Conservation (phyloP, 2,888 invertebrate genomes). For the Melanophora roralis region DNA sequence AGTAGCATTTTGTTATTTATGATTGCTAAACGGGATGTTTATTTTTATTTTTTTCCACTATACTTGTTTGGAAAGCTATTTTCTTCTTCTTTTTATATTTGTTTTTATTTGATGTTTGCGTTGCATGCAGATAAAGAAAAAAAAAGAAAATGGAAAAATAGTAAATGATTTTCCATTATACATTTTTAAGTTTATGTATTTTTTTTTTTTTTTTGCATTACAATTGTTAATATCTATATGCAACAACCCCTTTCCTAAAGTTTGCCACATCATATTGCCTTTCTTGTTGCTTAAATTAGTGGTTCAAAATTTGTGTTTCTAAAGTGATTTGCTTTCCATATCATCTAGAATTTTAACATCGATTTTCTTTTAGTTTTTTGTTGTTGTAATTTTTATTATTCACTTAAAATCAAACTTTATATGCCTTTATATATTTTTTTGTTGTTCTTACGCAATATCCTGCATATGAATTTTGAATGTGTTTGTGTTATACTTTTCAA, state of each 20-base stretch:
- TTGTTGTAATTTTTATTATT: constrained; percentile 8
- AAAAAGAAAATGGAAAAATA: constrained; percentile 5
- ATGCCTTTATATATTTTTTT: constrained; percentile 32
- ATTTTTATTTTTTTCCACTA: background rate
- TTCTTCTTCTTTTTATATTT: background rate
- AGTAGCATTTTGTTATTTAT: constrained; percentile 17
- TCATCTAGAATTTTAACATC: constrained; percentile 12
- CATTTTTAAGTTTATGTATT: constrained; percentile 10
- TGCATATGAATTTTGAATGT: background rate
- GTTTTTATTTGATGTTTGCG: background rate
- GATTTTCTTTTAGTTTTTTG: constrained; percentile 48
- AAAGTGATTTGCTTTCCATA: constrained; percentile 49
- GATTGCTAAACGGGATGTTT: constrained; percentile 4
- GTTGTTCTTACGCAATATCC: constrained; percentile 27
- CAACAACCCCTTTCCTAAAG: constrained; percentile 6
- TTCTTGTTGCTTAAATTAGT: constrained; percentile 40
- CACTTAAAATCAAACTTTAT: constrained; percentile 9
- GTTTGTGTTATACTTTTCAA: background rate
- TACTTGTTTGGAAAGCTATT: background rate
- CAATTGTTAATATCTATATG: background rate
- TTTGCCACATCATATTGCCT: background rate
- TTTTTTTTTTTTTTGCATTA: constrained; percentile 1
- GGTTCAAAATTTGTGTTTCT: constrained; percentile 4
- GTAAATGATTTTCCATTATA: constrained; percentile 39
- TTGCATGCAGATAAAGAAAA: background rate